These are phyloP conservation scores for Drosophila borborema DNA, from an alignment of 2,888 invertebrate genomes.

Conservation along the genomic window DNA sequence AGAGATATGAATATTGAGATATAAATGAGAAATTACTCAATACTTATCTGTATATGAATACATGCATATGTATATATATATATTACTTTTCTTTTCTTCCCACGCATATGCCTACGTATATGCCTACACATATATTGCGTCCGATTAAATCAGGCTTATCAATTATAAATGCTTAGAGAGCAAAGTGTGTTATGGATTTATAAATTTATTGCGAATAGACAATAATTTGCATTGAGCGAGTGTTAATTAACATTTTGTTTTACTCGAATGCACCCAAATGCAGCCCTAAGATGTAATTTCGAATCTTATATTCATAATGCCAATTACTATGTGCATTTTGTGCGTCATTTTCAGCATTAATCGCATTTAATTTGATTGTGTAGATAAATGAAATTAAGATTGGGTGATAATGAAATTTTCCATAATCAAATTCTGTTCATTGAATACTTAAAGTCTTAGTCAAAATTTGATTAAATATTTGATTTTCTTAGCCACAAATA, in stretches of 20 bases:
- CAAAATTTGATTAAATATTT: neutral
- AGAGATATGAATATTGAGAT: no score
- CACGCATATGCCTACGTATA: no score
- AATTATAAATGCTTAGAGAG: neutral
- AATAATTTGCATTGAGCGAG: neutral
- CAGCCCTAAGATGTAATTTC: neutral
- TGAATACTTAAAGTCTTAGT: neutral
- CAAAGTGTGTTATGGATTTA: neutral
- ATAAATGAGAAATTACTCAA: no score
- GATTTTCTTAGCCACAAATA: constrained; percentile 4
- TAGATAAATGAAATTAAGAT: neutral
- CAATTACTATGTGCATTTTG: no score
- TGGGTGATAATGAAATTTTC: neutral
- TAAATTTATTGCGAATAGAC: neutral
- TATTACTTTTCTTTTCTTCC: no score
- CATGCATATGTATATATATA: no score
- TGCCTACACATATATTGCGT: neutral
- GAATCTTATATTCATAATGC: no score
- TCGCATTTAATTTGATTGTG: neutral
- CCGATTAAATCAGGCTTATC: no score
- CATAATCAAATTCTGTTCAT: neutral
- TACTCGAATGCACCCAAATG: neutral
- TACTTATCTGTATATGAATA: no score
- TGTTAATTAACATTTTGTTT: constrained; percentile 10
- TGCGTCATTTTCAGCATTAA: no score